Evolutionary conservation across 2,113 vertebrate genomes (phyloP).

Genomic region (Salvelinus alpinus): DNA sequence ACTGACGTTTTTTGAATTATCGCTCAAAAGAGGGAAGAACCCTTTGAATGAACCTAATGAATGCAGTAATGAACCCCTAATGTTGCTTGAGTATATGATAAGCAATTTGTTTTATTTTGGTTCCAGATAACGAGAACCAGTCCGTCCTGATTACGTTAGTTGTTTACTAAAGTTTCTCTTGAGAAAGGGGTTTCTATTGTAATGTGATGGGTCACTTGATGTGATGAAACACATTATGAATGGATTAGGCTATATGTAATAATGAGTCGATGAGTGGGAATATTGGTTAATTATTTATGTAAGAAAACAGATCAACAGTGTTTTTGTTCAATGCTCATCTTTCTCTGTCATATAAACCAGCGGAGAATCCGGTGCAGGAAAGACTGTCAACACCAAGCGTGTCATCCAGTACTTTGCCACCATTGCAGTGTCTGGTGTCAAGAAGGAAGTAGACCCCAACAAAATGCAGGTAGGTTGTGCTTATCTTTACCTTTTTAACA

Average conservation of each 20-base stretch:
- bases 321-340: too few relatives aligned
- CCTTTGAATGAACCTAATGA: not conserved
- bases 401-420: conserved; percentile 11
- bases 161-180: too few relatives aligned
- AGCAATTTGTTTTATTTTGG: not conserved
- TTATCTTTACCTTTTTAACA: too few relatives aligned
- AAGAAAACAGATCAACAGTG: too few relatives aligned
- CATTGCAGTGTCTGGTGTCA: not conserved
- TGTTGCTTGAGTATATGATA: not conserved
- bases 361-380: conserved; percentile 11
- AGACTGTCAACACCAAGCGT: conserved; percentile 15
- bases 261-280: too few relatives aligned
- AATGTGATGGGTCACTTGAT: too few relatives aligned
- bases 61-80: not conserved
- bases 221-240: too few relatives aligned
- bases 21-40: too few relatives aligned
- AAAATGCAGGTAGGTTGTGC: not conserved
- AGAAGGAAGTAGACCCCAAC: not conserved
- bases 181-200: too few relatives aligned
- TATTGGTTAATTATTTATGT: too few relatives aligned
- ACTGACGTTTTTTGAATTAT: too few relatives aligned
- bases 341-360: not conserved
- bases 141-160: conserved; percentile 6
- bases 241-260: too few relatives aligned
- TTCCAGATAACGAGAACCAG: conserved; percentile 1